A percentile compares a stretch with the other conserved stretches of the same genome.
Conservation (phyloP, 1,140 invertebrate species). For the Megalopta genalis region DNA sequence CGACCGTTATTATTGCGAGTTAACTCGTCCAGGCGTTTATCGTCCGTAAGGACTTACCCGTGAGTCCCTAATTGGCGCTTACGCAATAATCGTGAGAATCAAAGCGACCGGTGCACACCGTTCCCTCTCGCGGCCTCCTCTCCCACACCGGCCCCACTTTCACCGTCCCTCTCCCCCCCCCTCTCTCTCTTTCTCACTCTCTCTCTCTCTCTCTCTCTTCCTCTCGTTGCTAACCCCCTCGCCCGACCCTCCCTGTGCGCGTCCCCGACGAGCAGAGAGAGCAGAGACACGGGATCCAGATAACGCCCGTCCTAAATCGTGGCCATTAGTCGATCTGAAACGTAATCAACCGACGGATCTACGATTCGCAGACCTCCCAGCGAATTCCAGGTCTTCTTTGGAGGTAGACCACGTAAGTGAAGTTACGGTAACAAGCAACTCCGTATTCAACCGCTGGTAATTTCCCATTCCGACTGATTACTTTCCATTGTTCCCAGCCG, state of each 20-base stretch:
- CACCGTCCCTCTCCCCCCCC: no score
- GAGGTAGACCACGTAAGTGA: conserved; percentile 13
- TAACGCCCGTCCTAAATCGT: neutral
- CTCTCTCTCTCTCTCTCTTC: neutral
- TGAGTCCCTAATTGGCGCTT: conserved; percentile 52
- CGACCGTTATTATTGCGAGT: conserved; percentile 65
- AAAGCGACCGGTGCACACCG: conserved; percentile 12
- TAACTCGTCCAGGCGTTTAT: conserved; percentile 63
- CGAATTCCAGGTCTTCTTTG: conserved; percentile 1
- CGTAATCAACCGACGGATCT: conserved; percentile 30
- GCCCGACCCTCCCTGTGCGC: no score
- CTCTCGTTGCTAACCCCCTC: no score
- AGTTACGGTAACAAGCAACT: conserved; percentile 12
- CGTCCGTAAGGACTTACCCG: conserved; percentile 54
- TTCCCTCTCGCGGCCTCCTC: neutral
- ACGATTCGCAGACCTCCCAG: neutral
- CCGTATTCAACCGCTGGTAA: neutral
- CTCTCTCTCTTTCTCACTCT: no score
- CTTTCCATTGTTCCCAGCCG: neutral
- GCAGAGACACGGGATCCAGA: neutral
- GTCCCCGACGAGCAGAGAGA: neutral
- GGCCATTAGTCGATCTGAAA: conserved; percentile 10
- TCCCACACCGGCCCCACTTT: no score
- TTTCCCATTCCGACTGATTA: conserved; percentile 14
- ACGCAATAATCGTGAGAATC: conserved; percentile 59